Percentiles rank a stretch among this genome's conserved stretches.
These are phyloP conservation scores for Leptopilina drosophilae DNA, from an alignment of 2,888 invertebrate species.

Conservation along the genomic window DNA sequence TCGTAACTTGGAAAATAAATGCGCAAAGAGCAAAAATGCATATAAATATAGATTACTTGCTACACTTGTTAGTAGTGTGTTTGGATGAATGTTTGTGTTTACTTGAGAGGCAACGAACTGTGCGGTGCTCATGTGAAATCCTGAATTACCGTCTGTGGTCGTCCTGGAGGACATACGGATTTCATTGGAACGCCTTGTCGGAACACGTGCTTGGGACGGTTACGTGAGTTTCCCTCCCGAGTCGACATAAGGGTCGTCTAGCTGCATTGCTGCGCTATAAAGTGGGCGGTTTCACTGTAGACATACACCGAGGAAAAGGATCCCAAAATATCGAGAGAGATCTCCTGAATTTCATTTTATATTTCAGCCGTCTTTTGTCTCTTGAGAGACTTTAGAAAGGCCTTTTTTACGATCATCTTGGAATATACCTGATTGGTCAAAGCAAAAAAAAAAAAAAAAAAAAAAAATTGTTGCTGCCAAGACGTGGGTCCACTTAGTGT, in stretches of 20 bases:
- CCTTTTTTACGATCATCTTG: slow-evolving; percentile 18
- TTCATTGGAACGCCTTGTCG: slow-evolving; percentile 32
- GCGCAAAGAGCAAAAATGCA: too few species aligned
- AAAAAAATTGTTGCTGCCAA: background rate
- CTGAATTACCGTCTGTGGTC: slow-evolving; percentile 56
- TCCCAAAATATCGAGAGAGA: slow-evolving; percentile 8
- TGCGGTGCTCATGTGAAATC: slow-evolving; percentile 57
- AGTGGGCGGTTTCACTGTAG: background rate
- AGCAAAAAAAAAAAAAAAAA: background rate
- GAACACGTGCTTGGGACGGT: slow-evolving; percentile 35
- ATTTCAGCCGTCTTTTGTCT: slow-evolving; percentile 18
- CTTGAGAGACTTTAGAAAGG: slow-evolving; percentile 21
- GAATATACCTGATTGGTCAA: slow-evolving; percentile 22
- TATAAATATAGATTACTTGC: too few species aligned
- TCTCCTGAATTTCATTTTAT: slow-evolving; percentile 25
- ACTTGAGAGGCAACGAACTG: slow-evolving; percentile 55
- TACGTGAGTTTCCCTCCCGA: slow-evolving; percentile 8
- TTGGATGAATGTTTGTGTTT: slow-evolving; percentile 39
- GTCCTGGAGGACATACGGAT: slow-evolving; percentile 22
- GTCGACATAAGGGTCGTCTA: slow-evolving; percentile 22
- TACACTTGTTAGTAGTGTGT: background rate
- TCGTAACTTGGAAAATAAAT: too few species aligned
- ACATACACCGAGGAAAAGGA: background rate
- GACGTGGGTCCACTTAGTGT: slow-evolving; percentile 18
- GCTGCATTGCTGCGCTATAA: slow-evolving; percentile 25